These are phyloP conservation scores for Psettodes erumei DNA, from an alignment of 2,113 vertebrate genomes.

Conservation along the genomic window DNA sequence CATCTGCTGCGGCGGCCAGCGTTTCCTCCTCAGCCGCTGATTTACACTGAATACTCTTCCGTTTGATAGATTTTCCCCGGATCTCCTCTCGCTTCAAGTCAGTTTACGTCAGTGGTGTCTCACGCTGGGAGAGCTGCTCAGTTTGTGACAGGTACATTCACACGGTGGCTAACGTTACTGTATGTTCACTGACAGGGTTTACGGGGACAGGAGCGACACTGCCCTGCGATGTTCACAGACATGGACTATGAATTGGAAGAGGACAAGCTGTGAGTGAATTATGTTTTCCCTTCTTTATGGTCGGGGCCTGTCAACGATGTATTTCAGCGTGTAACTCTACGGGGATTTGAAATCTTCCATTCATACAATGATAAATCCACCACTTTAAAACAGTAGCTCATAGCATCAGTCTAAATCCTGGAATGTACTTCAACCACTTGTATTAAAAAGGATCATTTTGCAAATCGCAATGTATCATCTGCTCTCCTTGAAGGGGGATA, in stretches of 20 bases:
- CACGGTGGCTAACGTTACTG: background rate
- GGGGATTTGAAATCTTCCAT: background rate
- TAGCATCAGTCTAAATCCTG: background rate
- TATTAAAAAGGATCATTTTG: too few species aligned
- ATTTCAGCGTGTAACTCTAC: background rate
- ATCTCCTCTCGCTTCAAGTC: background rate
- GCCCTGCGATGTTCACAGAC: conserved; percentile 89
- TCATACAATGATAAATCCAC: background rate
- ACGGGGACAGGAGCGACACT: conserved; percentile 37
- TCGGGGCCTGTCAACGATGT: background rate
- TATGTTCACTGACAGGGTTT: conserved; percentile 4
- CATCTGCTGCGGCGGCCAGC: conserved; percentile 9
- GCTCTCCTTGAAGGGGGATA: conserved; percentile 84
- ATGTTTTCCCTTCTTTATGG: background rate
- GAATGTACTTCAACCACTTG: too few species aligned
- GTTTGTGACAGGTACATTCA: background rate
- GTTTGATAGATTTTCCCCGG: background rate
- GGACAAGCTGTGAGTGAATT: conserved; percentile 93
- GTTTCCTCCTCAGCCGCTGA: background rate
- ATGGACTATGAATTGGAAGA: conserved; percentile 98
- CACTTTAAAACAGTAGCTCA: background rate
- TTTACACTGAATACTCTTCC: background rate
- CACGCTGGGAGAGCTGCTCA: background rate
- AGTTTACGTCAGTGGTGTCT: background rate
- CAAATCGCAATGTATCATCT: background rate